Conservation (phyloP, 2,113 vertebrate genomes). For the Pygoscelis antarcticus region DNA sequence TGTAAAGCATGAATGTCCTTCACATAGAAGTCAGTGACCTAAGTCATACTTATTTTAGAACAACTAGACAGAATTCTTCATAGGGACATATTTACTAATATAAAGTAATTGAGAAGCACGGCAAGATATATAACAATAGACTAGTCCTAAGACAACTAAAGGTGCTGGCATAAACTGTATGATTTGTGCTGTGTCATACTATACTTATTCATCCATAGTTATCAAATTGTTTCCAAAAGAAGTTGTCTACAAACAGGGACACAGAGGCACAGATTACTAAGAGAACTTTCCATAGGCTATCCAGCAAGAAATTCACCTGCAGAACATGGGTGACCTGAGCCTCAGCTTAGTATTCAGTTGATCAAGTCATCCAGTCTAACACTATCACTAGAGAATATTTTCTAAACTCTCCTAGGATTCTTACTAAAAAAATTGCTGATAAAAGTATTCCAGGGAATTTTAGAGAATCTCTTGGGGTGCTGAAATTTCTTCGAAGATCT, state of each 20-base stretch:
- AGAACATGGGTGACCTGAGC: not conserved
- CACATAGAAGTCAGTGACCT: slow-evolving; percentile 15
- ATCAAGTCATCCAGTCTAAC: not conserved
- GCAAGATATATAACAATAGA: not conserved
- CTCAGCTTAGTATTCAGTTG: not conserved
- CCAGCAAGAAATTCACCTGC: not conserved
- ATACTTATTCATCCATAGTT: not conserved
- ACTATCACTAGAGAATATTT: not conserved
- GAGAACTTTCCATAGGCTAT: not conserved
- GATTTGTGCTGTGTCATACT: not conserved
- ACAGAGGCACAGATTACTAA: not conserved
- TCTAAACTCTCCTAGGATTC: not conserved
- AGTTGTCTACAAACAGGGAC: not conserved
- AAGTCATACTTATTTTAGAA: slow-evolving; percentile 2
- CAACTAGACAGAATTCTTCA: not conserved
- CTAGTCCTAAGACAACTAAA: not conserved
- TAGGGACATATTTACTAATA: not conserved
- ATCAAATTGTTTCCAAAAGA: not conserved
- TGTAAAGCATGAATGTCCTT: slow-evolving; percentile 35
- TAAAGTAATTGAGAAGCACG: not conserved
- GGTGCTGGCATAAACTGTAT: not conserved
- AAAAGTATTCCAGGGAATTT: not conserved
- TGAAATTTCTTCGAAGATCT: not conserved
- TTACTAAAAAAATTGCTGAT: not conserved
- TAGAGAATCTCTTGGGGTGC: not conserved